These are phyloP conservation scores for Delichon dasypus DNA, from an alignment of 2,797 vertebrate genomes.

Conservation along the genomic window DNA sequence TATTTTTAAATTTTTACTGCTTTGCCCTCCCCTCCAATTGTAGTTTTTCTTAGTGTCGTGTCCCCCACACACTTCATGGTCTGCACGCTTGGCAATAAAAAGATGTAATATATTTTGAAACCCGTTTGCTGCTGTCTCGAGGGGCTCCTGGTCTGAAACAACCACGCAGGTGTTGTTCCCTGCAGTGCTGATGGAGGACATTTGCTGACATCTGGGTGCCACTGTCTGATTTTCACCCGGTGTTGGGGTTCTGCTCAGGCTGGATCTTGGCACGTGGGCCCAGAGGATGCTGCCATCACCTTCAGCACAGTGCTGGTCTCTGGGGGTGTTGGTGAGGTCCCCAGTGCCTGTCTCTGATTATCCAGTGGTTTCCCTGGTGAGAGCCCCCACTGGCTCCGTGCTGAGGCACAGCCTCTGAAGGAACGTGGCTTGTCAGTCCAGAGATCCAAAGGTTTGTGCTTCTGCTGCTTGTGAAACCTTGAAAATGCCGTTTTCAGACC, in stretches of 20 bases:
- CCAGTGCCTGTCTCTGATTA: neutral
- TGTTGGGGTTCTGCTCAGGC: neutral
- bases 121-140: constrained; percentile 71
- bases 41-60: constrained; percentile 57
- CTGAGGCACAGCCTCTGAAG: neutral
- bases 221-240: neutral
- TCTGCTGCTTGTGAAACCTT: neutral
- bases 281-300: neutral
- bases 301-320: neutral
- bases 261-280: neutral
- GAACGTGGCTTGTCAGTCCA: neutral
- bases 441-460: neutral
- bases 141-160: constrained; percentile 15
- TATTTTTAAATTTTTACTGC: constrained; percentile 71
- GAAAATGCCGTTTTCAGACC: neutral
- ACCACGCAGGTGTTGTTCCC: neutral
- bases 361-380: neutral
- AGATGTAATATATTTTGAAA: constrained; percentile 82
- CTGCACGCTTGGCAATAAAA: constrained; percentile 77
- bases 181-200: neutral
- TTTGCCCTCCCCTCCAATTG: constrained; percentile 55
- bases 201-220: neutral
- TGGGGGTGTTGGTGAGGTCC: neutral
- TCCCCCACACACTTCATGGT: constrained; percentile 71
- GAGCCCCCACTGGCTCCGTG: accelerated